These are phyloP conservation scores for Eupithecia abbreviata DNA, from an alignment of 2,888 invertebrate genomes.

Conservation along the genomic window DNA sequence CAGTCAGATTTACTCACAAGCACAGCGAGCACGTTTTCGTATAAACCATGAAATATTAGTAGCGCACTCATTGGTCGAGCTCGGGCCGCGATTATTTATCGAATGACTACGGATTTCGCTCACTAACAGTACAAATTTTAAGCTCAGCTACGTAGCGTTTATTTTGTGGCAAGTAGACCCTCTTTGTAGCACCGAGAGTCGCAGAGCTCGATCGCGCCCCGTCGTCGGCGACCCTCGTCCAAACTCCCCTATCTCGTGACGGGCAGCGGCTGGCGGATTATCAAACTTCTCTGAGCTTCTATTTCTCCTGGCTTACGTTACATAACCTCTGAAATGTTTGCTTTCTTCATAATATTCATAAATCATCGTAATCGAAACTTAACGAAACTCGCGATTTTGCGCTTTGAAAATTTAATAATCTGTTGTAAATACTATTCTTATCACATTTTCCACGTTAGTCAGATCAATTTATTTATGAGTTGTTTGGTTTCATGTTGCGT, in stretches of 20 bases:
- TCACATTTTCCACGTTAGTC: background rate
- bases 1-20: conserved; percentile 72
- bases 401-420: background rate
- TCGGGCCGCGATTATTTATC: conserved; percentile 52
- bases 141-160: conserved; percentile 52
- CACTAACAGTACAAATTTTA: conserved; percentile 54
- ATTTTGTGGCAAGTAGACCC: conserved; percentile 57
- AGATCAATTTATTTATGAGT: background rate
- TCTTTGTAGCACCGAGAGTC: conserved; percentile 56
- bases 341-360: background rate
- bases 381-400: background rate
- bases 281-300: conserved; percentile 50
- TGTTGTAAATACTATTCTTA: background rate
- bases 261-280: conserved; percentile 72
- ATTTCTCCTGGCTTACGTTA: conserved; percentile 12
- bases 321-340: conserved; percentile 14
- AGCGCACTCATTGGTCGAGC: conserved; percentile 55
- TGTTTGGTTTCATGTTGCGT: background rate
- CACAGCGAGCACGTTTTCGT: conserved; percentile 63
- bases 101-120: conserved; percentile 54
- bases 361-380: background rate
- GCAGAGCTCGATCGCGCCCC: conserved; percentile 53
- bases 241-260: conserved; percentile 70
- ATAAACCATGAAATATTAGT: conserved; percentile 71
- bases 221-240: conserved; percentile 62